These are phyloP conservation scores for Antitype chi DNA, from an alignment of 2,888 invertebrate genomes.

Conservation along the genomic window DNA sequence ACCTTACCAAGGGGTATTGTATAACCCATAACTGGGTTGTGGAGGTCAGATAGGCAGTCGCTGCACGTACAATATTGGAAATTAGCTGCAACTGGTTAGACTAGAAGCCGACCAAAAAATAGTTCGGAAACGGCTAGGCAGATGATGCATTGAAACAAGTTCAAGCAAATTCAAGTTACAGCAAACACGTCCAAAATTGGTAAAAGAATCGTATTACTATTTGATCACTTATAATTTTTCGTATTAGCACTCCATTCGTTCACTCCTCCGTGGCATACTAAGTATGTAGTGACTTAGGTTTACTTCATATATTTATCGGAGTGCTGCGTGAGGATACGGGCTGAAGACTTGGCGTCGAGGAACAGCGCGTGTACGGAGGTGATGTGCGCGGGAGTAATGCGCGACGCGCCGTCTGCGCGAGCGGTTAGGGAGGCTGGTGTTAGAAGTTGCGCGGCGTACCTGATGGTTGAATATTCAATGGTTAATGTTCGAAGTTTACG, in stretches of 20 bases:
- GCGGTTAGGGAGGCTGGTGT: constrained; percentile 97
- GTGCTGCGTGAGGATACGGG: constrained; percentile 96
- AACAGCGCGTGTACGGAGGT: constrained; percentile 95
- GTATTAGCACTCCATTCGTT: constrained; percentile 27
- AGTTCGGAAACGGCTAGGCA: too few species aligned
- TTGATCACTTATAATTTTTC: neutral
- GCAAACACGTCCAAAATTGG: neutral
- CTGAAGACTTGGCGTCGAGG: constrained; percentile 98
- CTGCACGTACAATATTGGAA: too few species aligned
- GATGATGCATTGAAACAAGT: neutral
- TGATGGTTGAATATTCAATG: constrained; percentile 52
- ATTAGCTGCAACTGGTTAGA: too few species aligned
- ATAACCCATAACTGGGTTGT: too few species aligned
- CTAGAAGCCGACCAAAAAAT: too few species aligned
- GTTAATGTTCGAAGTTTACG: neutral
- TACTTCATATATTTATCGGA: constrained; percentile 98
- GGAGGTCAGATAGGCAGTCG: too few species aligned
- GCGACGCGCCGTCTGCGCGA: constrained; percentile 96
- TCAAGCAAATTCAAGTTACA: neutral
- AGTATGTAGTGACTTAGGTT: constrained; percentile 46
- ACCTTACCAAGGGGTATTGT: too few species aligned
- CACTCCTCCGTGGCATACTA: neutral
- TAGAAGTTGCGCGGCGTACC: constrained; percentile 97
- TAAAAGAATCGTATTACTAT: neutral
- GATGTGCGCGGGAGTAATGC: constrained; percentile 92